Conservation (phyloP, 2,888 invertebrate genomes). For the Dryococelus australis region DNA sequence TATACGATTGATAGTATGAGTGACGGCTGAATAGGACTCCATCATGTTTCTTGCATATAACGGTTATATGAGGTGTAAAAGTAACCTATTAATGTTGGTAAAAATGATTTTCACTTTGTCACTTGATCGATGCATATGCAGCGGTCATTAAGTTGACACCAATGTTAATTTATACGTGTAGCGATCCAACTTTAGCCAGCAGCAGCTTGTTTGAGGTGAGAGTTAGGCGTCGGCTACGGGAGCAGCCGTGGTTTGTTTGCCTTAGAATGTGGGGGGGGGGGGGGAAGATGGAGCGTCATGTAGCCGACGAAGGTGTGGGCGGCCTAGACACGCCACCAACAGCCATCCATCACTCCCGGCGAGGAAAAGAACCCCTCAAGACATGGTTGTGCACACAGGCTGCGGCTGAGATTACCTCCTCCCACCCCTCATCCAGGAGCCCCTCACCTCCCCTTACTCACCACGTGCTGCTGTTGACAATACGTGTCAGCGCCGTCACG, state of each 20-base stretch:
- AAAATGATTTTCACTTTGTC: too few relatives aligned
- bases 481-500: constrained; percentile 20
- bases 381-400: constrained; percentile 24
- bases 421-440: neutral
- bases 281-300: constrained; percentile 24
- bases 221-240: neutral
- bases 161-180: too few relatives aligned
- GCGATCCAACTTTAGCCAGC: neutral
- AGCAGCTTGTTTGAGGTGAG: neutral
- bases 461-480: constrained; percentile 3
- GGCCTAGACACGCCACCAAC: neutral
- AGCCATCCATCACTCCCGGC: neutral
- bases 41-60: too few relatives aligned
- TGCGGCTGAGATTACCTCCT: constrained; percentile 20
- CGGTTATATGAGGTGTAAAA: too few relatives aligned
- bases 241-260: neutral
- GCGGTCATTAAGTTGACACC: too few relatives aligned
- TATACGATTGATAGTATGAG: too few relatives aligned
- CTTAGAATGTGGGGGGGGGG: neutral
- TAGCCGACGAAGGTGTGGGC: neutral
- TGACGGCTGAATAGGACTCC: too few relatives aligned
- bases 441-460: neutral
- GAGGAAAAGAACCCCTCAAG: neutral
- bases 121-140: too few relatives aligned
- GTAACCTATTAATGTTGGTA: too few relatives aligned